Base-by-base conservation (phyloP, 2,888 invertebrate genomes). In the Lissocephala sabroskyi region DNA sequence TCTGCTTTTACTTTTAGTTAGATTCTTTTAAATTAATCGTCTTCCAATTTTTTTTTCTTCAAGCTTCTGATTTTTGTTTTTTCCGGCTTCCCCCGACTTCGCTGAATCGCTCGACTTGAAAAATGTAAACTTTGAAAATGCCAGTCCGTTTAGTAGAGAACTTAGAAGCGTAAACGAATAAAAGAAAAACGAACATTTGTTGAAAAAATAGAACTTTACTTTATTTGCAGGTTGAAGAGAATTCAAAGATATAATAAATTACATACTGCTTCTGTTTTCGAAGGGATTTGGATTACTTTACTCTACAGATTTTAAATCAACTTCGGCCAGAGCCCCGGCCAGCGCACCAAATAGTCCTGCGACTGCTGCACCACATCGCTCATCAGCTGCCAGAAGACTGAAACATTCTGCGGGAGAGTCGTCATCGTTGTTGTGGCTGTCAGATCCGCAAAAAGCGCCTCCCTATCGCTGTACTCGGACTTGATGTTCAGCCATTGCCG, bases 401-500 rank as follows among this genome's bases (percentile, higher is more conserved):
- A 64, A 23, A 52, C 16, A 41, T 75, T 75, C 37, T 43, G 59
- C 9, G 42, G 23, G 7, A 7, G 23, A 5, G 23, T 23, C 4
- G 23, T 5, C 4, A 7, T 5, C 23, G 4, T 5, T 23, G 3
- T 3, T 5, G 23, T 5, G 11, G 32, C 18, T 19, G 43, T 45
- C 4, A 33, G n/a, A 41, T 59, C 49, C 19, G 7, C 48, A n/a
- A n/a, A n/a, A n/a, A n/a, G n/a, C n/a, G n/a, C n/a, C n/a, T n/a
- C n/a, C n/a, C n/a, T n/a, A 45, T 78, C 79, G 41, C 79, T 79
- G 19, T 81, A 81, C 28, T 79, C 67, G 7, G 82, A 78, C 40
- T 79, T 82, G 10, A 80, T 67, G 44, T 65, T 71, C n/a, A 82
- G 65, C 82, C 82, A 81, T 45, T 73, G 60, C 9, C 65, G 65